A percentile compares a stretch with the other conserved stretches of the same genome.
Evolutionary conservation across 2,888 invertebrate genomes (phyloP).

Genomic region (Acanthosepion lycidas): DNA sequence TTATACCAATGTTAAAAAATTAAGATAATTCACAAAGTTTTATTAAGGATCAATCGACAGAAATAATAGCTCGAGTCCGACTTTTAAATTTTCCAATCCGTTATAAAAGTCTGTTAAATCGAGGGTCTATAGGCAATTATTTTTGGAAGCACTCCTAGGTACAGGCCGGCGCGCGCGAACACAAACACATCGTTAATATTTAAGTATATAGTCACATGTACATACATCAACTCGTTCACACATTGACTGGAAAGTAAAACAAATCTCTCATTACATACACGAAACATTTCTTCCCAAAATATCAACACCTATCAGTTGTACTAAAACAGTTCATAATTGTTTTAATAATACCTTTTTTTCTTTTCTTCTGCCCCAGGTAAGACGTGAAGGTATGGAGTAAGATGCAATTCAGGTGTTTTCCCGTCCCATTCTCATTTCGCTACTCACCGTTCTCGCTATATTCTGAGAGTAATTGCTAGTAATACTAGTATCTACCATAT

Average conservation of each 20-base stretch:
- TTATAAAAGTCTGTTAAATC: no score
- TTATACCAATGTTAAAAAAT: no score
- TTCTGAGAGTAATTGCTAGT: background rate
- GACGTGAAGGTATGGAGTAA: background rate
- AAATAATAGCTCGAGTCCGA: background rate
- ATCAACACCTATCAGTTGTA: background rate
- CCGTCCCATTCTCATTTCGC: background rate
- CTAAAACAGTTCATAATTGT: background rate
- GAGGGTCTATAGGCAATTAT: background rate
- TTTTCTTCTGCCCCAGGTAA: background rate
- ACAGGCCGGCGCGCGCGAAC: background rate
- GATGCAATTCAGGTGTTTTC: background rate
- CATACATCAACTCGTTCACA: background rate
- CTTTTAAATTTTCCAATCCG: no score
- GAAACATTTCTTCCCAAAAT: slow-evolving; percentile 24
- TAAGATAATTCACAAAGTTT: no score
- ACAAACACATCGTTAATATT: background rate
- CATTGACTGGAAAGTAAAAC: background rate
- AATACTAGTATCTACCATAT: background rate
- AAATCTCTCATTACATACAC: background rate
- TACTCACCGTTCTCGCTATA: no score
- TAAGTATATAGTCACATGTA: slow-evolving; percentile 17
- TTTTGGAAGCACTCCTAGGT: background rate
- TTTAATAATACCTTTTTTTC: background rate
- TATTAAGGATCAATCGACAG: no score